These are phyloP conservation scores for Cydia amplana DNA, from an alignment of 1,140 invertebrate genomes.

Conservation along the genomic window DNA sequence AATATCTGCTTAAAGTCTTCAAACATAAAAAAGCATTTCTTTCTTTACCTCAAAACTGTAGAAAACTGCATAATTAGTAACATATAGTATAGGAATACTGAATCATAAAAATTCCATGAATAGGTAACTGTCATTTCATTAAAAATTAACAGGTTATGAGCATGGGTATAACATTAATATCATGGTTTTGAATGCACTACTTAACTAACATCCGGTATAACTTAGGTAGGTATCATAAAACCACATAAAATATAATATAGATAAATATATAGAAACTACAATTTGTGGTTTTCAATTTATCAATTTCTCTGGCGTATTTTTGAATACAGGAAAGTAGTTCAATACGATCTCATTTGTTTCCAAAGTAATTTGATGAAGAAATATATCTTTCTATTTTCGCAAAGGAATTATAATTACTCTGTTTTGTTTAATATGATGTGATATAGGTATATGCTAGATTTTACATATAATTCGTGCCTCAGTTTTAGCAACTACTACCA, in stretches of 20 bases:
- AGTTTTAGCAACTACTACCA: neutral
- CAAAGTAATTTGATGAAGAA: too few species aligned
- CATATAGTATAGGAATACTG: neutral
- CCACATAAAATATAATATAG: too few species aligned
- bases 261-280: too few species aligned
- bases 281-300: too few species aligned
- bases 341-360: too few species aligned
- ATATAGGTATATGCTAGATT: neutral
- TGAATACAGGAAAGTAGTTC: too few species aligned
- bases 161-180: neutral
- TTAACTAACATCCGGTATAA: neutral
- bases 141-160: neutral
- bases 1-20: neutral
- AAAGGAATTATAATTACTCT: too few species aligned
- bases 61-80: neutral
- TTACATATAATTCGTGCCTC: neutral
- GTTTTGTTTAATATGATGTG: neutral
- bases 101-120: neutral
- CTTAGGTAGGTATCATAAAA: too few species aligned
- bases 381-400: too few species aligned
- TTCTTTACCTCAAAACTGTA: neutral
- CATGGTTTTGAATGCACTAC: neutral
- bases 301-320: too few species aligned
- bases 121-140: neutral
- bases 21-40: neutral